Evolutionary conservation across 2,888 invertebrate species (phyloP).

Genomic region (Lamellibrachia columna): DNA sequence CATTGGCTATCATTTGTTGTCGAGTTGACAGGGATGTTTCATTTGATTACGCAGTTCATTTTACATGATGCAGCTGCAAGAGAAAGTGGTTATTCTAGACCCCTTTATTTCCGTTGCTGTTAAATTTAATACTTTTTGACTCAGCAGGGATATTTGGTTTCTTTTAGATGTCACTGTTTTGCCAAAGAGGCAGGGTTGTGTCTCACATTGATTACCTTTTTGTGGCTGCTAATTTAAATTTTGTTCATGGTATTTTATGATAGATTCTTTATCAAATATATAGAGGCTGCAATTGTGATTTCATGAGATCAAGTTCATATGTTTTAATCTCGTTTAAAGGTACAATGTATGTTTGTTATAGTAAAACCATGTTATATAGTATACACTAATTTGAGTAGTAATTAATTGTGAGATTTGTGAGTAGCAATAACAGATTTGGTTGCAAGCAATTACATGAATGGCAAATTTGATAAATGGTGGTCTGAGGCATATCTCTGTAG

Average conservation of each 20-base stretch:
- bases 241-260: background rate
- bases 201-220: background rate
- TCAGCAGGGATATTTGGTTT: background rate
- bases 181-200: background rate
- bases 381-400: background rate
- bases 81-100: background rate
- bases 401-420: background rate
- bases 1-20: background rate
- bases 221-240: background rate
- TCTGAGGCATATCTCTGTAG: background rate
- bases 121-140: background rate
- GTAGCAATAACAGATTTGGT: background rate
- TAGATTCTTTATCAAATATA: background rate
- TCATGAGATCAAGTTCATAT: background rate
- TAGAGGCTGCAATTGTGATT: background rate
- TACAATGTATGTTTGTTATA: background rate
- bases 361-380: background rate
- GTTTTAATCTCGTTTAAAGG: background rate
- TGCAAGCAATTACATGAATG: background rate
- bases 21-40: background rate
- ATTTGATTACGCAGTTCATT: background rate
- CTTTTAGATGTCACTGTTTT: background rate
- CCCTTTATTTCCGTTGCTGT: background rate
- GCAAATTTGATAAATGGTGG: background rate
- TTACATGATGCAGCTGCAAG: conserved; percentile 16